phyloP scores from a whole-genome alignment of 2,113 vertebrate species.

The Platichthys stellatus region DNA sequence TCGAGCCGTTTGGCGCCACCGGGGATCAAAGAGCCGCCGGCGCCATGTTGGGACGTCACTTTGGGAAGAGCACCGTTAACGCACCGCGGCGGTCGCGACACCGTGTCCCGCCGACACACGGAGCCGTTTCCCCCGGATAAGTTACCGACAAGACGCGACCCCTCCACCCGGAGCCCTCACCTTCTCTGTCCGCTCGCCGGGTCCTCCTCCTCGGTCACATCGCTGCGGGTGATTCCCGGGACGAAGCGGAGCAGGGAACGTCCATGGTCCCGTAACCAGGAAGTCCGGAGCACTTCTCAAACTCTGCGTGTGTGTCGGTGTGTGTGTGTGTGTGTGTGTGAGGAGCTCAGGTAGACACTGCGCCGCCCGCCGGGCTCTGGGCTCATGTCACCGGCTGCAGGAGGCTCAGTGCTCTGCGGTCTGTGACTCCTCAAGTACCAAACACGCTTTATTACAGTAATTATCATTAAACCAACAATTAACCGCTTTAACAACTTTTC shows the following conservation, averaged over 20 bases:
- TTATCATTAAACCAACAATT: too few species aligned
- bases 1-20: neutral
- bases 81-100: constrained; percentile 28
- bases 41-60: constrained; percentile 24
- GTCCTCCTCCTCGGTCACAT: constrained; percentile 56
- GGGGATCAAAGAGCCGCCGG: neutral
- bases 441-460: too few species aligned
- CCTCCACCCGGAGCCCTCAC: constrained; percentile 42
- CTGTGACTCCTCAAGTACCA: too few species aligned
- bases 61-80: constrained; percentile 10
- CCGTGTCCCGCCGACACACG: constrained; percentile 49
- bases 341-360: constrained; percentile 75
- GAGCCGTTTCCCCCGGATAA: too few species aligned
- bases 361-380: constrained; percentile 75
- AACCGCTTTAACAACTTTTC: too few species aligned
- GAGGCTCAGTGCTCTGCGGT: neutral
- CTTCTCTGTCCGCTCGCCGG: constrained; percentile 49
- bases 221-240: constrained; percentile 40
- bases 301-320: neutral
- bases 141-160: neutral
- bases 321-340: neutral
- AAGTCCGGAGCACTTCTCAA: constrained; percentile 77
- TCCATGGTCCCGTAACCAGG: constrained; percentile 80
- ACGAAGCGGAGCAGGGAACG: constrained; percentile 36
- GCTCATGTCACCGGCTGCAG: neutral